Conservation (phyloP, 2,888 invertebrate species). For the Dorcus parallelipipedus region DNA sequence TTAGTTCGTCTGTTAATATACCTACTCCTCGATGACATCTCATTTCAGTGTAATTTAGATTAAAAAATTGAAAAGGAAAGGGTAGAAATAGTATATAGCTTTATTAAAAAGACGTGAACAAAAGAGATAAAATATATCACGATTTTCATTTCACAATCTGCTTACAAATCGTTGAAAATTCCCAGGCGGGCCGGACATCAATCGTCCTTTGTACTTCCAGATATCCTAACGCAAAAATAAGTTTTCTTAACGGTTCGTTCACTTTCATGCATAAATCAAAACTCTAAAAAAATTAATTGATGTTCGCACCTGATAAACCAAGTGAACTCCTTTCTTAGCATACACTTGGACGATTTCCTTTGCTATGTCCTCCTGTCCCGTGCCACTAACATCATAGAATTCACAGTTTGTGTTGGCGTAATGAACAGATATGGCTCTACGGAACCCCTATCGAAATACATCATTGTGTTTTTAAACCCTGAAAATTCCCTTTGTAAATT, state of each 20-base stretch:
- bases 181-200: slow-evolving; percentile 42
- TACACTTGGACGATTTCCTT: slow-evolving; percentile 54
- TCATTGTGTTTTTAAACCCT: neutral
- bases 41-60: too few species aligned
- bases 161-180: slow-evolving; percentile 35
- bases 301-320: neutral
- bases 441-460: slow-evolving; percentile 52
- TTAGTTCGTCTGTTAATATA: too few species aligned
- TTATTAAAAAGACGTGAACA: too few species aligned
- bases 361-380: slow-evolving; percentile 60
- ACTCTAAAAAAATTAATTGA: too few species aligned
- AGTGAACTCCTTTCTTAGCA: slow-evolving; percentile 2
- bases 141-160: neutral
- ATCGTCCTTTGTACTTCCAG: slow-evolving; percentile 32
- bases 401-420: slow-evolving; percentile 69
- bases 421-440: slow-evolving; percentile 79
- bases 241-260: too few species aligned
- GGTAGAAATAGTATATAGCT: too few species aligned
- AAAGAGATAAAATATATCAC: too few species aligned
- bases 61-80: too few species aligned
- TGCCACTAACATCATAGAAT: slow-evolving; percentile 64
- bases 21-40: too few species aligned
- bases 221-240: slow-evolving; percentile 1
- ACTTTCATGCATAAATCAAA: too few species aligned
- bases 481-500: slow-evolving; percentile 4